Evolutionary conservation across 2,888 invertebrate genomes (phyloP).

Genomic region (Automeris io): DNA sequence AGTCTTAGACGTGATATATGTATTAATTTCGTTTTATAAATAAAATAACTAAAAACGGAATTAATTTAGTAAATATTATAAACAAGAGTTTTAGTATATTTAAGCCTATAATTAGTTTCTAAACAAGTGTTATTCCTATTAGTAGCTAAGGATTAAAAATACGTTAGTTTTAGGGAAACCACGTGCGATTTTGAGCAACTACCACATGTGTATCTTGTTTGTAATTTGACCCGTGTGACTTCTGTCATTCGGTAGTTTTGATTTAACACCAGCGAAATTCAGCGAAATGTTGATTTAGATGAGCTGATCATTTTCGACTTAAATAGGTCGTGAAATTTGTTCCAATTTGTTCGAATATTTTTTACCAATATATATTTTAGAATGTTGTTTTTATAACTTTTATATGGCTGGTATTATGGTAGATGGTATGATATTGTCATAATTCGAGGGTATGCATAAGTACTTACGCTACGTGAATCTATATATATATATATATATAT

Average conservation of each 20-base stretch:
- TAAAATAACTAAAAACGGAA: too few species aligned
- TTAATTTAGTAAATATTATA: too few species aligned
- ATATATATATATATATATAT: too few species aligned
- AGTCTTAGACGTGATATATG: too few species aligned
- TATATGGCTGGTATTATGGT: too few species aligned
- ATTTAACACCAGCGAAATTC: conserved; percentile 42
- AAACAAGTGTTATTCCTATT: conserved; percentile 17
- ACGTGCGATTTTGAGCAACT: conserved; percentile 36
- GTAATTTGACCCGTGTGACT: conserved; percentile 50
- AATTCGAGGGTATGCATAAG: too few species aligned
- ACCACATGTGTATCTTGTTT: conserved; percentile 46
- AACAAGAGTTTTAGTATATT: too few species aligned
- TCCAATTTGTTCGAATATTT: background rate
- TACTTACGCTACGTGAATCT: too few species aligned
- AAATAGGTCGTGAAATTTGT: conserved; percentile 58
- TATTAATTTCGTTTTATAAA: too few species aligned
- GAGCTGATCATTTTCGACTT: conserved; percentile 33
- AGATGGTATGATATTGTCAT: too few species aligned
- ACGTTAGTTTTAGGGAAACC: conserved; percentile 25
- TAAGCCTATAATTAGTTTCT: too few species aligned
- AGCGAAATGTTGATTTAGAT: conserved; percentile 47
- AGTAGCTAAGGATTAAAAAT: background rate
- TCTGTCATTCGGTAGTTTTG: conserved; percentile 41
- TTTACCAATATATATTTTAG: background rate
- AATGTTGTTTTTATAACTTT: too few species aligned